Evolutionary conservation across 2,797 vertebrate genomes (phyloP), one percentile per base, ranked within the genome.

Genomic region (Halcyon chelicuti): DNA sequence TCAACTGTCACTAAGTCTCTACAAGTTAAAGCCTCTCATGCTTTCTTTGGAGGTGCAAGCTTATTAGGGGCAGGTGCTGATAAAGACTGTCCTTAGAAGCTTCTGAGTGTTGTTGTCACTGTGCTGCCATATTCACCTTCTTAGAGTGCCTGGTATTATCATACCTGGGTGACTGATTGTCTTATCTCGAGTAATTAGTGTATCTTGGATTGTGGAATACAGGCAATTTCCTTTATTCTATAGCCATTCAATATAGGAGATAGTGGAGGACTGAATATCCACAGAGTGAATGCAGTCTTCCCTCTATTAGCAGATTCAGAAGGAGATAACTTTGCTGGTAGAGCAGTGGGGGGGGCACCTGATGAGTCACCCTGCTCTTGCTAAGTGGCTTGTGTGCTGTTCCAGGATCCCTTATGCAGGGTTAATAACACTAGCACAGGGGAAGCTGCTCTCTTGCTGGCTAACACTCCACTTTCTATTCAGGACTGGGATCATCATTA

Each of bases 321-420:
- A 71, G 28, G 84, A 91, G 72, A 47, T 74, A 26, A 68, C 52
- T 49, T 75, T 52, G 33, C 49, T 1, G 1, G 65, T 35, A 54
- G 51, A 74, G 47, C 26, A 35, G 4, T 4, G 42, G 37, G 37
- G 37, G 0, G 0, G 61, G 74, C 31, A 7, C 18, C n/a, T 67
- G 75, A 17, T 20, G 67, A 63, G 51, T 63, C 77, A 70, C 29
- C 26, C 51, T 57, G 66, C 18, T 72, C 39, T 70, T 4, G 5
- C 8, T 5, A n/a, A 44, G 61, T n/a, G 35, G 49, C 35, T 62
- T 19, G 33, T 3, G 3, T 23, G 8, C 15, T 2, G 2, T 44
- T 37, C 40, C 49, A 58, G 70, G 26, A 33, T 23, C 51, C 40
- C 76, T 73, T 18, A 15, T 0, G 0, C 49, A 47, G 54, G n/a